Evolutionary conservation across 2,113 vertebrate genomes (phyloP), one percentile per base, ranked within the genome.

Genomic region (Bubo scandiacus): DNA sequence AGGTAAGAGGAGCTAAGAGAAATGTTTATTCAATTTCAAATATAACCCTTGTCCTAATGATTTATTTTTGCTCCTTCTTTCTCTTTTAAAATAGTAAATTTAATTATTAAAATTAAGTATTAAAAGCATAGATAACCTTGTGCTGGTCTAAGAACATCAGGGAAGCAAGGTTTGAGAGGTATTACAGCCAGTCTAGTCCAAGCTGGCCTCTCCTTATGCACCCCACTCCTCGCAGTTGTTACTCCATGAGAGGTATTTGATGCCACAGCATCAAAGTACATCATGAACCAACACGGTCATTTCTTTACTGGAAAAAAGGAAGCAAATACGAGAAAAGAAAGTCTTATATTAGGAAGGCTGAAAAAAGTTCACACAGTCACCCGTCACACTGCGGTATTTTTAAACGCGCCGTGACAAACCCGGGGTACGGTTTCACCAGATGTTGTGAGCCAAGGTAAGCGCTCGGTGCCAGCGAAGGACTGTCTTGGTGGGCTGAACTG

Each of bases 261-360:
- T 36, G 30, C 34, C 74, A 52, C 47, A 55, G 55, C 7, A 5
- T 45, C 78, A 22, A 71, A 91, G 74, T 4, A 30, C 70, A 29
- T 16, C 29, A 12, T 7, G 82, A 93, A 91, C 78, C 70, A 36
- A 80, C 16, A 20, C 0, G 5, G 42, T 12, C 17, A 54, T n/a
- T 95, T 90, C 92, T 83, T 51, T 1, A 62, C 47, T 54, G 71
- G 79, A 88, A 93, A 93, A 93, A 94, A 36, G 9, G 14, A 54
- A 47, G 30, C 43, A 38, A 71, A 83, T 34, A 45, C 1, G 43
- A 95, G 79, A 96, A 93, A 90, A 93, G 85, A 88, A 73, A 97
- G 67, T 67, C 88, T 62, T 27, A 63, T 17, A 95, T 96, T 92
- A 96, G 86, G 65, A 88, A 70, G 71, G 51, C 79, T 51, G 25